Base-by-base conservation (phyloP, 2,888 invertebrate genomes). In the Microctonus brassicae region DNA sequence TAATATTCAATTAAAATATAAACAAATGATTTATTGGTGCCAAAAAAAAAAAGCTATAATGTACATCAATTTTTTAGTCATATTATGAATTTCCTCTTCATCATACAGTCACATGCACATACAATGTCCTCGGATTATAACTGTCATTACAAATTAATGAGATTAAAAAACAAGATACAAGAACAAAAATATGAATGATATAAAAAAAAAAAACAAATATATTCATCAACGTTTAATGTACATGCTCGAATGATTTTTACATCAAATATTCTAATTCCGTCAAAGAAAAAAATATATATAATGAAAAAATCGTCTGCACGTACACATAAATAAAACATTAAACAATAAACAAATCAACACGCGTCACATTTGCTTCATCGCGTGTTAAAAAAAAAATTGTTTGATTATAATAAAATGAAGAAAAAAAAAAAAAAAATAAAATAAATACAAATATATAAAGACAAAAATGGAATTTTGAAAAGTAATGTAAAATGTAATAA, bases 91-190 rank as follows among this genome's bases (percentile, higher is more conserved):
- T 34, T 24, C 3, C 2, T 70, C 17, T 29, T n/a, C 29, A 20
- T 9, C 11, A n/a, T 52, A 13, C 24, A n/a, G n/a, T n/a, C n/a
- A n/a, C n/a, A n/a, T n/a, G n/a, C n/a, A n/a, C n/a, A n/a, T n/a
- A 55, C 67, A 67, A 71, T 71, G 67, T 71, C 67, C 71, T 71
- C 71, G 71, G 55, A 57, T 33, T 39, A 24, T 60, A n/a, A n/a
- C n/a, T 29, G 70, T 62, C 62, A 61, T 52, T 58, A 17, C 9
- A 58, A 22, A 20, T 47, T n/a, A n/a, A n/a, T n/a, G n/a, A n/a
- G n/a, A 24, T 13, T 57, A 33, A 58, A 17, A 20, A 47, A 17
- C 10, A 33, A 17, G 17, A 33, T 17, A 29, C 13, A 5, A 29
- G 13, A 29, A 5, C 11, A 57, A 29, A 57, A 9, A 57, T 26